Evolutionary conservation across 1,140 invertebrate species (phyloP), one percentile per base, ranked within the genome.

Genomic region (Drosophila sproati): DNA sequence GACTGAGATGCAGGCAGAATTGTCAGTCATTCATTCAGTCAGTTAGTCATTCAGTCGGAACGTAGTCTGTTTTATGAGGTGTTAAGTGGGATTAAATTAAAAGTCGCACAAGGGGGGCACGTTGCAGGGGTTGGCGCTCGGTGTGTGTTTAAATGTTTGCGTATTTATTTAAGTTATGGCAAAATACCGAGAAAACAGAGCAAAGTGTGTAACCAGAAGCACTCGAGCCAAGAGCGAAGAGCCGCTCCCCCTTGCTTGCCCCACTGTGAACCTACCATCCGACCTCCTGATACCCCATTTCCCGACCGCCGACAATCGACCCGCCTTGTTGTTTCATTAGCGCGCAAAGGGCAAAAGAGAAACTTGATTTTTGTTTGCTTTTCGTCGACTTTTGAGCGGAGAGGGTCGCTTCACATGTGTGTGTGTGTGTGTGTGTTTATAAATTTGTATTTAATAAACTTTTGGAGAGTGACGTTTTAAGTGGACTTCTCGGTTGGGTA

Each of bases 51-150:
- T 71, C 68, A 63, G 43, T 51, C 43, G 34, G 45, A 88, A 82
- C 71, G 82, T 70, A 64, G 80, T 68, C 75, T 78, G 86, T 78
- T 89, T 89, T 89, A 89, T 90, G 80, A 89, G 85, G 85, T 89
- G 85, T 89, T 89, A 89, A 89, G 85, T 89, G 85, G 77, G 85
- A 74, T 89, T 89, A 89, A 90, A 90, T 89, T 89, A 86, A 89
- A 89, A 89, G 74, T 85, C 56, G 61, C 7, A n/a, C 20, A 10
- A 39, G 39, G 29, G 43, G n/a, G 29, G n/a, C 20, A 20, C 20
- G 47, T 20, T 66, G 67, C 37, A 20, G 62, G 55, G 70, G 63
- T 34, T 34, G 52, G 70, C 43, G 47, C 35, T 34, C 66, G 20
- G 20, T 34, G 87, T 87, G 82, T 88, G 83, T 79, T 80, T 83